These are phyloP conservation scores for Tigriopus japonicus DNA, from an alignment of 1,140 invertebrate species.

Conservation along the genomic window DNA sequence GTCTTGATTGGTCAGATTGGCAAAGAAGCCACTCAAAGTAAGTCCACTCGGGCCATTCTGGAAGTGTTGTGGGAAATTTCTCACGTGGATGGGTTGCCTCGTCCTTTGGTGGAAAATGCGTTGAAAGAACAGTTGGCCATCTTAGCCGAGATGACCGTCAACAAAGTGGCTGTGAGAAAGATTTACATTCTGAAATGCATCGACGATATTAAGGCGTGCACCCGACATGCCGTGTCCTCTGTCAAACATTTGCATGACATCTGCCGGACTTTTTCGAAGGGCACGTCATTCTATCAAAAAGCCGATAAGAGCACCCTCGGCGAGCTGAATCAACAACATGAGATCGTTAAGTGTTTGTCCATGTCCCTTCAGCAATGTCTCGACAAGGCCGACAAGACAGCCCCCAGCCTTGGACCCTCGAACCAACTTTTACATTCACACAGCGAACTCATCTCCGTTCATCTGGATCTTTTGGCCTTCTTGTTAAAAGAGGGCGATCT, in stretches of 20 bases:
- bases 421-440: constrained; percentile 24
- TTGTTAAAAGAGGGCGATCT: constrained; percentile 32
- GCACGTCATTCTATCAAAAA: constrained; percentile 18
- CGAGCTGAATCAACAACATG: constrained; percentile 31
- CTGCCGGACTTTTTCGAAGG: constrained; percentile 29
- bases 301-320: constrained; percentile 26
- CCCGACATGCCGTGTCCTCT: constrained; percentile 28
- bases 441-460: constrained; percentile 30
- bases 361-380: constrained; percentile 22
- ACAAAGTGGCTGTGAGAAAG: constrained; percentile 26
- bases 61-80: constrained; percentile 34
- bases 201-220: constrained; percentile 32
- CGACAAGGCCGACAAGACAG: no score
- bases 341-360: constrained; percentile 31
- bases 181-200: constrained; percentile 32
- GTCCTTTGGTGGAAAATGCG: constrained; percentile 29
- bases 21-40: constrained; percentile 25
- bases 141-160: constrained; percentile 29
- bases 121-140: constrained; percentile 32
- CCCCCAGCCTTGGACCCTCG: no score
- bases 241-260: constrained; percentile 30
- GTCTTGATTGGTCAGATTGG: constrained; percentile 33
- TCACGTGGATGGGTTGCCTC: constrained; percentile 26
- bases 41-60: constrained; percentile 25
- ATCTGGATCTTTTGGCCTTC: constrained; percentile 32